A percentile compares a stretch with the other conserved stretches of the same genome.
Conservation (phyloP, 1,140 invertebrate species). For the Hyposmocoma kahamanoa region DNA sequence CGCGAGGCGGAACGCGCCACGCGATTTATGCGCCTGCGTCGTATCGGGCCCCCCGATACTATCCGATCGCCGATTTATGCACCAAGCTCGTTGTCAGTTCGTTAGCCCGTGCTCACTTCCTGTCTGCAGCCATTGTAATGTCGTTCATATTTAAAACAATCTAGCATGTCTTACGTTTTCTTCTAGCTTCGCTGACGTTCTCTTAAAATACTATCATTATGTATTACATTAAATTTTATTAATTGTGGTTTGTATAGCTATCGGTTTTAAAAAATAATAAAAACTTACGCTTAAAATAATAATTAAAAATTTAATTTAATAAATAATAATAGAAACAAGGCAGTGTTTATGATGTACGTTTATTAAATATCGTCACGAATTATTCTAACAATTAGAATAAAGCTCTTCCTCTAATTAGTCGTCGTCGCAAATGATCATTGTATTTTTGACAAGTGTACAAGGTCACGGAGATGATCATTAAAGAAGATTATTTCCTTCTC, state of each 20-base stretch:
- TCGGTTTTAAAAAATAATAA: too few species aligned
- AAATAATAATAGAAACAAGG: too few species aligned
- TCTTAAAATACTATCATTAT: slow-evolving; percentile 15
- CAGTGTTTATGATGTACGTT: too few species aligned
- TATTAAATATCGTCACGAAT: too few species aligned
- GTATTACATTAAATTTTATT: too few species aligned
- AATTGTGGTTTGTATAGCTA: too few species aligned
- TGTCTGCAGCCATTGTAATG: not conserved
- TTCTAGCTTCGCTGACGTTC: not conserved
- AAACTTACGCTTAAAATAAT: too few species aligned
- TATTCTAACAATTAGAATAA: too few species aligned
- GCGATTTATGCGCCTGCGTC: slow-evolving; percentile 24
- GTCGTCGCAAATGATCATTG: too few species aligned
- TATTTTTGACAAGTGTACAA: too few species aligned
- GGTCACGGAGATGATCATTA: slow-evolving; percentile 52
- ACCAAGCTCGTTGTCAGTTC: slow-evolving; percentile 12
- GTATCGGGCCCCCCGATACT: slow-evolving; percentile 20
- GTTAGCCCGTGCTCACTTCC: slow-evolving; percentile 11
- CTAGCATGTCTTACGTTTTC: not conserved
- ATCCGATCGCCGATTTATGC: slow-evolving; percentile 32
- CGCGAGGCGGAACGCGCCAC: slow-evolving; percentile 32
- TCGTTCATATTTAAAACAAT: not conserved
- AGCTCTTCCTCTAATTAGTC: too few species aligned
- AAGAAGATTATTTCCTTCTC: slow-evolving; percentile 51
- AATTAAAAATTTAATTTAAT: too few species aligned